Percentiles rank a stretch among this genome's conserved stretches.
phyloP scores from a whole-genome alignment of 35 echinoderm and acorn worm species.

The Eucidaris tribuloides region DNA sequence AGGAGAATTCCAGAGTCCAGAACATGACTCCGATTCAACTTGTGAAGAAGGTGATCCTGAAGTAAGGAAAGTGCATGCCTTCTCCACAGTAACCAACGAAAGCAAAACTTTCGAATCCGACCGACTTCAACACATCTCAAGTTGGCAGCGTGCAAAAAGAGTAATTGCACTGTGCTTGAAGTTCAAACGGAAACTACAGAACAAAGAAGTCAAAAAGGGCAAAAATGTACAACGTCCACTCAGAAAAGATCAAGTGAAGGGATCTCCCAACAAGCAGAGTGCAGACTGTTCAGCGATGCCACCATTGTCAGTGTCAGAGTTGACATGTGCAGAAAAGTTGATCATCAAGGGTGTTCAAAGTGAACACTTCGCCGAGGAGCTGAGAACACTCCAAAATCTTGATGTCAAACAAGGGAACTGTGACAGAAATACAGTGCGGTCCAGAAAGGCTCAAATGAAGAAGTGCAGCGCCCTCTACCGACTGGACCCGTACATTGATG shows the following conservation, averaged over 20 bases:
- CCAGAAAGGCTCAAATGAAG: neutral
- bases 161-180: neutral
- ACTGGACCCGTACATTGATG: slow-evolving; percentile 29
- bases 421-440: neutral
- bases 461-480: slow-evolving; percentile 1
- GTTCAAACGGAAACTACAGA: neutral
- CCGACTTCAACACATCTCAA: slow-evolving; percentile 48
- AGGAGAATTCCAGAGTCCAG: neutral
- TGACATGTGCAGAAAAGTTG: neutral
- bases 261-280: neutral
- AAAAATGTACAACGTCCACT: neutral
- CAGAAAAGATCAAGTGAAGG: neutral
- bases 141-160: slow-evolving; percentile 11
- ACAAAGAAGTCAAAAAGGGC: neutral
- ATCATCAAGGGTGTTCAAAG: slow-evolving; percentile 31
- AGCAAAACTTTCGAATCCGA: neutral
- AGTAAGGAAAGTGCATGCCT: neutral
- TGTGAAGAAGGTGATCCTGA: slow-evolving; percentile 55
- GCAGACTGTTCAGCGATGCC: neutral
- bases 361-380: slow-evolving; percentile 25
- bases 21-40: neutral
- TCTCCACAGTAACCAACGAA: neutral
- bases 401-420: neutral
- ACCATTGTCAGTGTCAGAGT: neutral
- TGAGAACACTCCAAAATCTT: neutral